Conservation (phyloP, 2,113 vertebrate species). For the Maccullochella peelii region DNA sequence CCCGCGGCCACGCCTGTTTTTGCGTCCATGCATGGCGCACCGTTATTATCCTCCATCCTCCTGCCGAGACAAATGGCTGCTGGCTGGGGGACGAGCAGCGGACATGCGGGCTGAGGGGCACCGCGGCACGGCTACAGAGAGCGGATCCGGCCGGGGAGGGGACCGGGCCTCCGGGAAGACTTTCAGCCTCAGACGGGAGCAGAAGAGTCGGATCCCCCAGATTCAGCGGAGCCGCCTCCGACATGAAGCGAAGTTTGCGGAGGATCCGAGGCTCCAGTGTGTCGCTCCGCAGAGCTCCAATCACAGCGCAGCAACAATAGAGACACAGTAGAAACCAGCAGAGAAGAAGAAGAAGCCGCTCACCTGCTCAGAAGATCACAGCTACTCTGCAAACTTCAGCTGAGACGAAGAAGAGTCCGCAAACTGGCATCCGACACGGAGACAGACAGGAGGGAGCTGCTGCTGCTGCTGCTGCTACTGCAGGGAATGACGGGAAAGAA, state of each 20-base stretch:
- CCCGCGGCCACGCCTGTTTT: slow-evolving; percentile 70
- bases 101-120: slow-evolving; percentile 12
- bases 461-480: slow-evolving; percentile 62
- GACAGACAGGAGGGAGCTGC: slow-evolving; percentile 3
- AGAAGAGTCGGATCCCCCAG: not conserved
- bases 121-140: not conserved
- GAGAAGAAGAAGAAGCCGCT: not conserved
- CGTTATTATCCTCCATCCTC: slow-evolving; percentile 73
- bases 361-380: slow-evolving; percentile 48
- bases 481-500: slow-evolving; percentile 77
- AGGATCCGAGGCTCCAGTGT: not conserved
- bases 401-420: slow-evolving; percentile 26
- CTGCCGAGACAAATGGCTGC: slow-evolving; percentile 36
- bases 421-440: slow-evolving; percentile 14
- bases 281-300: slow-evolving; percentile 9
- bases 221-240: not conserved
- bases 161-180: not conserved
- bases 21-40: slow-evolving; percentile 59
- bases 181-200: not conserved
- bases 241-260: slow-evolving; percentile 45
- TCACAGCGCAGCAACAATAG: slow-evolving; percentile 16
- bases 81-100: not conserved
- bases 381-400: slow-evolving; percentile 27
- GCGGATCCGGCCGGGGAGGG: not conserved
- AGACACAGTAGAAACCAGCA: not conserved